Base-by-base conservation (phyloP, 2,113 vertebrate species). In the Entelurus aequoreus region DNA sequence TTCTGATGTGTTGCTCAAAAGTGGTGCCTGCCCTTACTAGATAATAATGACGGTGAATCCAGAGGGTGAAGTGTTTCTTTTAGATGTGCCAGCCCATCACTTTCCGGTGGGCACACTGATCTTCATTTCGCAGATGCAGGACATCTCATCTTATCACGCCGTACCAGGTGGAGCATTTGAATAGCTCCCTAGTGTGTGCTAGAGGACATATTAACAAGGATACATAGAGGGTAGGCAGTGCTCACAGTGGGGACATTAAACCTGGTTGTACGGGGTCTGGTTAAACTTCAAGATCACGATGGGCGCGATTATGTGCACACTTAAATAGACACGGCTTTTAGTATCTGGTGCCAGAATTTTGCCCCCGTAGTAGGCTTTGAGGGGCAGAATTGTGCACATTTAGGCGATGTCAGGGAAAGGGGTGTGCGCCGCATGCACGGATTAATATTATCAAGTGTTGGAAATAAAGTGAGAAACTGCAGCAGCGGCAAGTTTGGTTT, bases 41-140 rank as follows among this genome's bases (percentile, higher is more conserved):
- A 46, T 12, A 46, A 46, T 11, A 46, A 46, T 1, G 42, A 46
- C 42, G 5, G 4, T 46, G 42, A 46, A 46, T 46, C 42, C 42
- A 12, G 28, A 6, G 57, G 63, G 69, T 71, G 54, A 62, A 66
- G 57, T 61, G 63, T 62, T 76, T 28, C 4, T 28, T 28, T 80
- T 84, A 72, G 66, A 66, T 37, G 66, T 59, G 58, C 63, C 59
- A 69, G 69, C 63, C 81, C 75, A 75, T 85, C 81, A 57, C 68
- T 80, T 68, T 63, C 53, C 48, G 81, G 78, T 82, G 79, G 79
- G 74, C 21, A 50, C 51, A 36, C 74, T 83, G 78, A 87, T 88
- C 83, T 81, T 83, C 83, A 88, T 86, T 90, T 87, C 81, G 78
- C 77, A 84, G 84, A 81, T 86, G 81, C 86, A 81, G 80, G 88